Base-by-base conservation (phyloP, 2,888 invertebrate genomes). In the Gari tellinella region DNA sequence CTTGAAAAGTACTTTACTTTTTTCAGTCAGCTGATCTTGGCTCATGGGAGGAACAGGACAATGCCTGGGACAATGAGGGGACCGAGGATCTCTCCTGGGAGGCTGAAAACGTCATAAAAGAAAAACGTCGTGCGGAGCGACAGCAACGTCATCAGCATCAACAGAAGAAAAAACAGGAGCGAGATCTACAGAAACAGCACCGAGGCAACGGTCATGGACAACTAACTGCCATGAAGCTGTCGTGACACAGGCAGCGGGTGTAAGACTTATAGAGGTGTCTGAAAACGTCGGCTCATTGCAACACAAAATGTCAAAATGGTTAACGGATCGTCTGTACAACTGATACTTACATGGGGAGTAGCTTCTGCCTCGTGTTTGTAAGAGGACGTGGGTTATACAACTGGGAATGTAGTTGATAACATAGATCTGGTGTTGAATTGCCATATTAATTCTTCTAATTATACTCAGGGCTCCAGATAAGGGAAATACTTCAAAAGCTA, bases 11-110 rank as follows among this genome's bases (percentile, higher is more conserved):
- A n/a, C n/a, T n/a, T n/a, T n/a, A 23, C 21, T 43, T 48, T 4
- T 72, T 78, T 26, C 66, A 86, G 86, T 81, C 80, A 1, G 81
- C 86, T 0, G 89, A 89, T 48, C 81, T 90, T 12, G 87, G 82
- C 0, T 65, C 85, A 0, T 90, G 90, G 90, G 87, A 89, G 46
- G 90, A 90, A 23, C 56, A 61, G 10, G 75, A 72, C n/a, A 87
- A 82, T 56, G 86, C 87, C 0, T 90, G 90, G 90, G 87, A 82
- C 10, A 84, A 73, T 1, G 88, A 86, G 37, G 84, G 76, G 8
- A 72, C 65, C 3, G 88, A 87, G 31, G 89, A 90, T 70, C 68
- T 89, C 10, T 86, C 88, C 4, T 87, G 87, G 86, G 82, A 90
- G 65, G 90, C 89, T 0, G 88, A 90, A 49, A 87, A 82, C 40